These are phyloP conservation scores for Conger conger DNA, from an alignment of 2,113 vertebrate species.

Conservation along the genomic window DNA sequence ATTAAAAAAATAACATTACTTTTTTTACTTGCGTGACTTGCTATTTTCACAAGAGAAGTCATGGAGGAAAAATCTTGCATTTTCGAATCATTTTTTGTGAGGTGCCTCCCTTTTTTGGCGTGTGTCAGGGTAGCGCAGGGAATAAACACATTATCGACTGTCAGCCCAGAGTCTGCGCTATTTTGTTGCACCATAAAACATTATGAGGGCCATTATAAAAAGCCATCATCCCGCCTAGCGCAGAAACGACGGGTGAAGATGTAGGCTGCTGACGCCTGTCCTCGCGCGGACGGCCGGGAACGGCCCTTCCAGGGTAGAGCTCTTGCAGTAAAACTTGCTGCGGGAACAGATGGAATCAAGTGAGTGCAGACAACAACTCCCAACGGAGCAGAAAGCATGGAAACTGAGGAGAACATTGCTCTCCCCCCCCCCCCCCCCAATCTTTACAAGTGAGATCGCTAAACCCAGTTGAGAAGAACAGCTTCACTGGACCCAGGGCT, in stretches of 20 bases:
- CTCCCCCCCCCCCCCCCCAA: background rate
- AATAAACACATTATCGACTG: constrained; percentile 37
- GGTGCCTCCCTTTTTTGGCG: constrained; percentile 26
- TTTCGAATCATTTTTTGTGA: constrained; percentile 24
- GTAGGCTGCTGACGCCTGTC: constrained; percentile 10
- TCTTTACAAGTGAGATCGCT: background rate
- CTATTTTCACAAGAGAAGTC: background rate
- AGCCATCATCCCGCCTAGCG: constrained; percentile 40
- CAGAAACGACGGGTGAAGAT: constrained; percentile 32
- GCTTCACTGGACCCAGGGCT: background rate
- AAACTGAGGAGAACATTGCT: background rate
- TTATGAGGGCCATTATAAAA: constrained; percentile 50
- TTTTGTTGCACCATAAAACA: constrained; percentile 57
- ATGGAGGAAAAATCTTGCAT: constrained; percentile 22
- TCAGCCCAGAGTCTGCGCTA: constrained; percentile 41
- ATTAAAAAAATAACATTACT: background rate
- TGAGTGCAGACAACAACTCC: background rate
- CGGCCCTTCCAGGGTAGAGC: background rate
- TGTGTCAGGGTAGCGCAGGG: constrained; percentile 26
- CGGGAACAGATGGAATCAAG: constrained; percentile 3
- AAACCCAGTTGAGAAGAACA: background rate
- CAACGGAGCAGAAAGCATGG: background rate
- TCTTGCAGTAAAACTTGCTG: background rate
- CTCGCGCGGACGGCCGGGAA: constrained; percentile 11
- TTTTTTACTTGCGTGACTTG: background rate